phyloP scores from a whole-genome alignment of 2,113 vertebrate species.

The Microtus ochrogaster region DNA sequence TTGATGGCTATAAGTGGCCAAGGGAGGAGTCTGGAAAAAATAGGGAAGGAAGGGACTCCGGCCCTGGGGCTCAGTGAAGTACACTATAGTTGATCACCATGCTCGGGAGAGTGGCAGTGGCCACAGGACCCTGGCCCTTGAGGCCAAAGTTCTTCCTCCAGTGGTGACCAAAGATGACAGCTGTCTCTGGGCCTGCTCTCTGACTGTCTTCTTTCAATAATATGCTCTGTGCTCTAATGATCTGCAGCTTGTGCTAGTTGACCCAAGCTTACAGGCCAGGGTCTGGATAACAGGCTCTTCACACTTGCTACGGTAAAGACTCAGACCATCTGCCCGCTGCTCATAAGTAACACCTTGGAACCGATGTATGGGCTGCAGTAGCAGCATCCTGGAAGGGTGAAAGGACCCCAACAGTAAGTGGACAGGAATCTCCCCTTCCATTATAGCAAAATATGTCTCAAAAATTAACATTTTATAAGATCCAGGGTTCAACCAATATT shows the following conservation, averaged over 20 bases:
- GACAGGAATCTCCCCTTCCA: not conserved
- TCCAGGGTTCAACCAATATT: not conserved
- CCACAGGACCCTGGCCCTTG: not conserved
- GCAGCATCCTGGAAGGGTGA: not conserved
- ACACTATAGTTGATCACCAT: not conserved
- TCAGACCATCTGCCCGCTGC: not conserved
- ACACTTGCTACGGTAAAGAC: not conserved
- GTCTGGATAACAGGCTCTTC: not conserved
- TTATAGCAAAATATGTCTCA: not conserved
- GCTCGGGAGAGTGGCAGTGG: not conserved
- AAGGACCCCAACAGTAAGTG: not conserved
- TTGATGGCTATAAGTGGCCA: not conserved
- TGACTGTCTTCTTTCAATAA: not conserved
- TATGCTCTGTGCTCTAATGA: not conserved
- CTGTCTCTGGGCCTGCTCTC: not conserved
- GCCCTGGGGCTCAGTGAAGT: not conserved
- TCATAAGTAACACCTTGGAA: not conserved
- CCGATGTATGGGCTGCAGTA: not conserved
- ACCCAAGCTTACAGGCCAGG: not conserved
- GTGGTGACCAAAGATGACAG: not conserved
- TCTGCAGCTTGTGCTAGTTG: not conserved
- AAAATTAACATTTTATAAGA: slow-evolving; percentile 1
- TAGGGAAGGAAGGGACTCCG: not conserved
- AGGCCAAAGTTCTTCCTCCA: not conserved
- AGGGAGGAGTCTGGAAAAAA: not conserved